A percentile compares a stretch with the other conserved stretches of the same genome.
These are phyloP conservation scores for Oreochromis grahami DNA, from an alignment of 2,797 vertebrate species.

Conservation along the genomic window DNA sequence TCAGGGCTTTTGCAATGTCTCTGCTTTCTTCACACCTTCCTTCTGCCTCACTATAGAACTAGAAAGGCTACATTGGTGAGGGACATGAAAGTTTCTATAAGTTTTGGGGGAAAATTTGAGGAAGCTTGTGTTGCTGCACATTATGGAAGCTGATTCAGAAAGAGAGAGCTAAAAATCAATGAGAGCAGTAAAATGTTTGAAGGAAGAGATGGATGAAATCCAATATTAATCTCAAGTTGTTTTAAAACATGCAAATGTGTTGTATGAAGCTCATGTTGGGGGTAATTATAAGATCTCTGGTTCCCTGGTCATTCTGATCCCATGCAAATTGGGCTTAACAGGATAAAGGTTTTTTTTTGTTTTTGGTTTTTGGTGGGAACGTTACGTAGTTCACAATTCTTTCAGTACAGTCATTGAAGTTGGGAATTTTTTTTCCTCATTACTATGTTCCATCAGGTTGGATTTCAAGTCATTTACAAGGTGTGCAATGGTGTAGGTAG, in stretches of 20 bases:
- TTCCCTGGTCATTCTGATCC: not conserved
- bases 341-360: accelerated
- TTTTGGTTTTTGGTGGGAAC: not conserved
- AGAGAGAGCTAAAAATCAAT: not conserved
- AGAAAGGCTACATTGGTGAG: not conserved
- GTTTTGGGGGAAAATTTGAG: not conserved
- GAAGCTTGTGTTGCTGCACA: not conserved
- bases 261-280: not conserved
- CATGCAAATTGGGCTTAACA: not conserved
- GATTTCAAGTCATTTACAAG: not conserved
- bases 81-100: not conserved
- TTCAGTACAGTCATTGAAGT: not conserved
- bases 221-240: not conserved
- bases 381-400: not conserved
- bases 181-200: not conserved
- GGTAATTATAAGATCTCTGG: not conserved
- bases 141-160: not conserved
- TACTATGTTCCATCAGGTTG: not conserved
- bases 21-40: not conserved
- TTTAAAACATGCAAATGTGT: not conserved
- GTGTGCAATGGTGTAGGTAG: not conserved
- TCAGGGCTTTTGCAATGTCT: not conserved
- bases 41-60: not conserved
- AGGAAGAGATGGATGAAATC: not conserved
- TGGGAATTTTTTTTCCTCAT: accelerated